phyloP scores from a whole-genome alignment of 2,797 vertebrate species.

The Pseudotriccus pelzelni region DNA sequence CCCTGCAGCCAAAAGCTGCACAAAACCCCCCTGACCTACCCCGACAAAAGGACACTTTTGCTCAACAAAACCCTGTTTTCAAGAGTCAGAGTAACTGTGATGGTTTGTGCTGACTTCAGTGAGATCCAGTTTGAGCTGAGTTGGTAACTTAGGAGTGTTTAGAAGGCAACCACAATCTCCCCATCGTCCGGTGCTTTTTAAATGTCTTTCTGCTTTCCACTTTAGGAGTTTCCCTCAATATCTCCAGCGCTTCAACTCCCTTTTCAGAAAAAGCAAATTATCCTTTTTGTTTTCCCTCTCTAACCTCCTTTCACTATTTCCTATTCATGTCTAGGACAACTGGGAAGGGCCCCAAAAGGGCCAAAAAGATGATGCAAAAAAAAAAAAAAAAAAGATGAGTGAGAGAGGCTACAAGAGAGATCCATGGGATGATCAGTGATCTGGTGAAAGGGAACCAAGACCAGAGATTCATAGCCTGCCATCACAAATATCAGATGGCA shows the following conservation, averaged over 20 bases:
- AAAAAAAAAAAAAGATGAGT: background rate
- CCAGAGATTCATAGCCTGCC: fast-evolving
- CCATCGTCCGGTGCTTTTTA: background rate
- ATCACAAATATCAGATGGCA: background rate
- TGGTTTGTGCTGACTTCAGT: background rate
- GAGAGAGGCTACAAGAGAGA: background rate
- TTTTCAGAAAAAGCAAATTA: background rate
- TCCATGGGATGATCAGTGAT: background rate
- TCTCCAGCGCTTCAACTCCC: background rate
- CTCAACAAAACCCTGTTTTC: background rate
- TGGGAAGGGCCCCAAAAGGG: background rate
- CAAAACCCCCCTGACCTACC: background rate
- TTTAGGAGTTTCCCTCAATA: background rate
- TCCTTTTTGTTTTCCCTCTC: background rate
- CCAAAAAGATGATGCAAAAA: background rate
- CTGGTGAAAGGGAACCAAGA: background rate
- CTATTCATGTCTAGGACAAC: background rate
- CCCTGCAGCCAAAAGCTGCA: background rate
- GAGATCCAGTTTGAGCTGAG: background rate
- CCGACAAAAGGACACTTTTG: background rate
- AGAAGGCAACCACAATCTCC: background rate
- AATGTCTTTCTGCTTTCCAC: background rate
- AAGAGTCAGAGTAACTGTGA: background rate
- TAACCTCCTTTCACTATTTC: background rate
- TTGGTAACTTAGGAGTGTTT: background rate